Evolutionary conservation across 1,140 invertebrate genomes (phyloP), one percentile per base, ranked within the genome.

Genomic region (Scaptomyza graminum): DNA sequence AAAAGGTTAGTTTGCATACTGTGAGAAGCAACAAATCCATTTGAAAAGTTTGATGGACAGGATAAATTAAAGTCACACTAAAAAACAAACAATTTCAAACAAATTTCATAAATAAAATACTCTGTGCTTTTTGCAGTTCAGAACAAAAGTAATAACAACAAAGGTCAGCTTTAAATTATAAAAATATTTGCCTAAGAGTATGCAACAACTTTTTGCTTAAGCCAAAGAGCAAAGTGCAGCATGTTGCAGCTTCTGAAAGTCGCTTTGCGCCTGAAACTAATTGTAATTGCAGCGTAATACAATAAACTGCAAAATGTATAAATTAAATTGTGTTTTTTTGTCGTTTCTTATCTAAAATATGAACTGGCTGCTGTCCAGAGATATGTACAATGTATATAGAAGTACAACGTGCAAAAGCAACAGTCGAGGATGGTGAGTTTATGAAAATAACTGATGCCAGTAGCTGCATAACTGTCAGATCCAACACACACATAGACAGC

Each of bases 401-500:
- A 31, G 4, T 9, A 7, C 12, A 41, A 11, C 13, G 25, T 28
- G 43, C 12, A 56, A 25, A 18, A 47, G 51, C 41, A 22, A 54
- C 49, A 63, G 25, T 55, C 41, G 11, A 12, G 46, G 28, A 47
- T 44, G 43, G 57, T 39, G 50, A 81, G 61, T 71, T 70, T 71
- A 83, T 66, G 74, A 76, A 81, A 76, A 81, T 81, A 81, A 34
- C 68, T 76, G 60, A 55, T 47, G 59, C 44, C 65, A 61, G 49
- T 41, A 52, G 51, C 55, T 81, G 34, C 49, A 61, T 73, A 80
- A 72, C 44, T 80, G 59, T 43, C 67, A 72, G 44, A 66, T 39
- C 43, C 39, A 51, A 49, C 56, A 61, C 1, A 56, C 34, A 49
- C 16, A 44, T 8, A 44, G 18, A 70, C 15, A 13, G 44, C n/a